A percentile compares a stretch with the other conserved stretches of the same genome.
These are phyloP conservation scores for Cantharis rufa DNA, from an alignment of 2,888 invertebrate species.

Conservation along the genomic window DNA sequence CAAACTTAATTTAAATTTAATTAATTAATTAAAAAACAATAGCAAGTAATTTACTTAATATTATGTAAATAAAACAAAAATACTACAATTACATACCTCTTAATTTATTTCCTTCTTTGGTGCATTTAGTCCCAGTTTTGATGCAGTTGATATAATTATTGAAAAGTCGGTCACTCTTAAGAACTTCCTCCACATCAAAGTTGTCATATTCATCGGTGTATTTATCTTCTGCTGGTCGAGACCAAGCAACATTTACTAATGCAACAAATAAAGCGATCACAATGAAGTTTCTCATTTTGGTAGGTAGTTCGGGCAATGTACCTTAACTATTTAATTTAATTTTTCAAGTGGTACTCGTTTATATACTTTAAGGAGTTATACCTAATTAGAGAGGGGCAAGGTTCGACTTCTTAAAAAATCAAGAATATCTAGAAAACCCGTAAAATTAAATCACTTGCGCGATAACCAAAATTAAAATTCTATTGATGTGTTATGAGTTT, in stretches of 20 bases:
- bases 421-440: neutral
- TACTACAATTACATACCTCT: slow-evolving; percentile 62
- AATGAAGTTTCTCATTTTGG: neutral
- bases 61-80: neutral
- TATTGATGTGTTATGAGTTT: neutral
- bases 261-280: neutral
- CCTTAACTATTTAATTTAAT: neutral
- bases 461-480: no score
- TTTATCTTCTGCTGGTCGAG: neutral
- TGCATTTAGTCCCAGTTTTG: slow-evolving; percentile 66
- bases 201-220: slow-evolving; percentile 60
- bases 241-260: neutral
- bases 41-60: neutral
- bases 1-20: neutral
- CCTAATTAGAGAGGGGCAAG: neutral
- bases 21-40: no score
- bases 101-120: slow-evolving; percentile 68
- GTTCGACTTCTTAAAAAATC: neutral
- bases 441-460: neutral
- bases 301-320: neutral
- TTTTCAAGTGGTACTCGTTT: neutral
- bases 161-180: slow-evolving; percentile 66
- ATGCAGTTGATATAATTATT: slow-evolving; percentile 68
- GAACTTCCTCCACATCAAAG: slow-evolving; percentile 67
- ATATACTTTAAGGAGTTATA: neutral